Conservation (phyloP, 2,113 vertebrate species). For the Cygnus atratus region DNA sequence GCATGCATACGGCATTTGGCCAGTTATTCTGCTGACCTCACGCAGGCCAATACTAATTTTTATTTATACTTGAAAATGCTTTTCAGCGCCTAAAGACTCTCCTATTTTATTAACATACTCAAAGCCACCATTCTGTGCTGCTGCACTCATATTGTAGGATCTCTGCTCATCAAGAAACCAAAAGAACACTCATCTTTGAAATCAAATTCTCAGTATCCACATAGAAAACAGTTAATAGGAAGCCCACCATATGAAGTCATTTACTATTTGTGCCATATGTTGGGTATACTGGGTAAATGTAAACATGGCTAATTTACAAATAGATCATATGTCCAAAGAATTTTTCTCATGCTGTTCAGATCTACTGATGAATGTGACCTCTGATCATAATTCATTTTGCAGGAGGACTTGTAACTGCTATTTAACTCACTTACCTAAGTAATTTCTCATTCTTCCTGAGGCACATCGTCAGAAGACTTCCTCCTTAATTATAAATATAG, state of each 20-base stretch:
- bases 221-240: neutral
- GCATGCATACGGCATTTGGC: neutral
- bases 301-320: neutral
- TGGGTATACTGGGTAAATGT: neutral
- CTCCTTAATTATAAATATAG: conserved; percentile 77
- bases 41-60: neutral
- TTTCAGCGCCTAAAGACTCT: neutral
- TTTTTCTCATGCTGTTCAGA: neutral
- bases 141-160: neutral
- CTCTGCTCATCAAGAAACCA: neutral
- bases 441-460: conserved; percentile 41
- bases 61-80: neutral
- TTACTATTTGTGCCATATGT: neutral
- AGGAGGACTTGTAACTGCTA: conserved; percentile 19
- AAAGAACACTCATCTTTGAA: neutral
- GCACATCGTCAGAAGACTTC: conserved; percentile 57
- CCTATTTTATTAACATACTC: neutral
- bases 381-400: conserved; percentile 16
- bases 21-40: neutral
- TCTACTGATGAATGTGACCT: neutral
- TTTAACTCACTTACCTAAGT: conserved; percentile 17
- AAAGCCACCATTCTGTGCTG: fast-evolving
- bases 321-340: neutral
- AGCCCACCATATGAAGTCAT: neutral
- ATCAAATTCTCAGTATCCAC: neutral